Evolutionary conservation across 2,888 invertebrate genomes (phyloP), one percentile per base, ranked within the genome.

Genomic region (Dromius quadrimaculatus): DNA sequence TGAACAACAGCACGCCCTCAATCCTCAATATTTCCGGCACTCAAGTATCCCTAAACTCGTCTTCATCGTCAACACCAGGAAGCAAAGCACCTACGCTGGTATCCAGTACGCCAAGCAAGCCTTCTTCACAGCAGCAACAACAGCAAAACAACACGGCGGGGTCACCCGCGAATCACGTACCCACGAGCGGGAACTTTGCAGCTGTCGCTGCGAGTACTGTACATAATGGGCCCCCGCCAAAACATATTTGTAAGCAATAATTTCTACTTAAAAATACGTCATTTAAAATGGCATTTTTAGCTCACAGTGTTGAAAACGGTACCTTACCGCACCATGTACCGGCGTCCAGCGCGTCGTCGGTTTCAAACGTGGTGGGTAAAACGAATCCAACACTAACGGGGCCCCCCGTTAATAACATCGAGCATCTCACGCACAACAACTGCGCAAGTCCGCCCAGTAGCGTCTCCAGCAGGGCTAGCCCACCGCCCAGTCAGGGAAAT

Each of bases 381-480:
- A 11, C 28, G 11, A 5, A 6, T 8, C 8, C 20, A 22, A 34
- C 47, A 9, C 34, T 20, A 8, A 22, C 20, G n/a, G 45, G 20
- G n/a, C 2, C 50, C 2, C 23, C 62, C 4, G 62, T 69, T n/a
- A 73, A 73, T 62, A 73, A 73, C 13, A 22, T 74, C 54, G 75
- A 74, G 45, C 66, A 72, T 45, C 72, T 72, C 13, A 70, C 71
- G 70, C 74, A 74, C 75, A 78, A 78, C 71, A 81, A 76, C 75
- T 80, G 80, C 69, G 74, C 78, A 69, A 82, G 81, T 77, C 83
- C 84, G 2, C 83, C 83, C 8, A 81, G 83, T 43, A 82, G 83
- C 73, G 84, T 87, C 59, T 86, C 86, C 79, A 86, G 86, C 78
- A 84, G 85, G 71, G 85, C 87, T 15, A 86, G 87, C 73, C 87